Evolutionary conservation across 2,797 vertebrate genomes (phyloP), one percentile per base, ranked within the genome.

Genomic region (Rhyacichthys aspro): DNA sequence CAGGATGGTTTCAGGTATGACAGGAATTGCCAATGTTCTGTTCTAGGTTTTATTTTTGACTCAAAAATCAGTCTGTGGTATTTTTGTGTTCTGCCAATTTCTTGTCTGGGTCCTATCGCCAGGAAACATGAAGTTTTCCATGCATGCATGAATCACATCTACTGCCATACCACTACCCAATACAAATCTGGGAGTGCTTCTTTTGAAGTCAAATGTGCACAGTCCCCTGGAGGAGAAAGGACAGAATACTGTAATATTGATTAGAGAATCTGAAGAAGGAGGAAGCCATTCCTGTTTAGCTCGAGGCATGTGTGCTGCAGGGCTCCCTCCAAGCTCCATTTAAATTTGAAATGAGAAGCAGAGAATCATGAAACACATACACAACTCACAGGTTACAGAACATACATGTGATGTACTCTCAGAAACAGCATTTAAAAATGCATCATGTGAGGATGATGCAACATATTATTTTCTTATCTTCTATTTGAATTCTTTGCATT

Each of bases 311-410:
- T 70, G 49, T 65, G 82, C 85, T 88, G 55, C 76, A 49, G 76
- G 76, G 70, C 72, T 87, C 17, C 76, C 83, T 75, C 45, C 17
- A 15, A 88, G 85, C 79, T 55, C 48, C n/a, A 39, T 78, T 88
- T 86, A 78, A 73, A 74, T 85, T 78, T 75, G 52, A 82, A 80
- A 81, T 79, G 54, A 59, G 59, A 56, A 64, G 61, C 53, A 39
- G 28, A 50, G 11, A 61, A 76, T 67, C 57, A 52, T 19, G 50
- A n/a, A n/a, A n/a, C 42, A 23, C 63, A 65, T 71, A 55, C 63
- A 55, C 19, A 34, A 64, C 3, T 23, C 49, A 43, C 36, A 19
- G 15, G n/a, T 10, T 54, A 41, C 5, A 14, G 3, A 47, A 15
- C 12, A 37, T 39, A 7, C 8, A 55, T 28, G 41, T 11, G 50